Evolutionary conservation across 2,888 invertebrate species (phyloP).

Genomic region (Nephrocerus scutellatus): DNA sequence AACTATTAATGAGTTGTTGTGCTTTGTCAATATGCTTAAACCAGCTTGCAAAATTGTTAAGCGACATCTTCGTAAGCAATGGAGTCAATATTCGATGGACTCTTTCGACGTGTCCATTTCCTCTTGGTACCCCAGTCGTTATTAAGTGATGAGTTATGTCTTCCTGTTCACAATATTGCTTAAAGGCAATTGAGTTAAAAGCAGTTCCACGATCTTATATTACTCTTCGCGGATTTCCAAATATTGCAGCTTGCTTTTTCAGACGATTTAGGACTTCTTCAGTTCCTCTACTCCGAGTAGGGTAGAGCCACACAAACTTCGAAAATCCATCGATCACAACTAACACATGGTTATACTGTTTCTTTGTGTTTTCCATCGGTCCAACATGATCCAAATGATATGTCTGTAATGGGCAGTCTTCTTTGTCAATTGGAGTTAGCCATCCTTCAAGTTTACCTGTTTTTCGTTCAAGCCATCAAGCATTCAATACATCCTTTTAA

Average conservation of each 20-base stretch:
- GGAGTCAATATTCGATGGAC: constrained; percentile 33
- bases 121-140: constrained; percentile 27
- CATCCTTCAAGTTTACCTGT: constrained; percentile 36
- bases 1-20: constrained; percentile 22
- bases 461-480: constrained; percentile 22
- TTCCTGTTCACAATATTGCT: constrained; percentile 30
- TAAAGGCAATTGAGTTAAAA: constrained; percentile 36
- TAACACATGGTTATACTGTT: constrained; percentile 34
- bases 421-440: constrained; percentile 32
- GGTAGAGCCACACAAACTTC: constrained; percentile 36
- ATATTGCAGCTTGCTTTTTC: constrained; percentile 2
- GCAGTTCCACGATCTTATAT: constrained; percentile 38
- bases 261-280: constrained; percentile 29
- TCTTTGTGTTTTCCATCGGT: constrained; percentile 28
- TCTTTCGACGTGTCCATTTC: constrained; percentile 38
- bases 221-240: constrained; percentile 25
- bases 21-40: constrained; percentile 21
- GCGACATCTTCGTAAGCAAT: constrained; percentile 33
- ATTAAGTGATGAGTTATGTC: constrained; percentile 26
- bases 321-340: constrained; percentile 34
- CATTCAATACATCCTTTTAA: constrained; percentile 13
- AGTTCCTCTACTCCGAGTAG: constrained; percentile 25
- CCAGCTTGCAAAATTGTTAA: constrained; percentile 31
- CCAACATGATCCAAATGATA: constrained; percentile 37
- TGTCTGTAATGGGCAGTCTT: constrained; percentile 27